Percentiles rank a stretch among this genome's conserved stretches.
Evolutionary conservation across 1,140 invertebrate species (phyloP).

Genomic region (roundworm (Caenorhabditis elegans)): WBcel235 BX284602.5:3252001-3252500

Average conservation of each 20-base stretch:
- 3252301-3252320: conserved; percentile 44
- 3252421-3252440: conserved; percentile 60
- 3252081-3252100: no score
- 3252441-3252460: conserved; percentile 71
- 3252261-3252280: conserved; percentile 42
- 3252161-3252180: conserved; percentile 53
- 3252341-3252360: conserved; percentile 66
- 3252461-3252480: conserved; percentile 86
- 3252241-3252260: conserved; percentile 75
- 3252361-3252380: conserved; percentile 68
- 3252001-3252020: no score
- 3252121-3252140: no score
- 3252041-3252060: no score
- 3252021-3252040: no score
- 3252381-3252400: neutral
- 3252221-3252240: conserved; percentile 81
- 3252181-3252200: conserved; percentile 70
- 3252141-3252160: neutral
- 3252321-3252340: conserved; percentile 36
- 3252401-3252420: neutral
- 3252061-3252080: no score
- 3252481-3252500: conserved; percentile 78
- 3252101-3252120: no score
- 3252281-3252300: conserved; percentile 36
- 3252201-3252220: conserved; percentile 75